Conservation (phyloP, 2,113 vertebrate species). For the Microcebus griseorufus region DNA sequence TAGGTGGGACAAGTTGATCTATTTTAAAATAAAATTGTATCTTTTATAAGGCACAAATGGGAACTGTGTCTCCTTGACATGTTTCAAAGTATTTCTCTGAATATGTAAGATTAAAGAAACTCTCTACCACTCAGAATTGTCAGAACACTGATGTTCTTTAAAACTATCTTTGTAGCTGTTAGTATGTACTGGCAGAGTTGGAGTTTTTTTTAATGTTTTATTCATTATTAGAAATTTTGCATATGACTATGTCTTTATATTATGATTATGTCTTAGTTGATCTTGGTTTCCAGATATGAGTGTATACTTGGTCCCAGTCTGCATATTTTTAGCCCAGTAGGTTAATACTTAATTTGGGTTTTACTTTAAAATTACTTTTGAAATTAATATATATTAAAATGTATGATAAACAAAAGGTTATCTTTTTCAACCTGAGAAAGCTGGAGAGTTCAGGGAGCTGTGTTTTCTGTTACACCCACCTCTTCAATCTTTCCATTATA, state of each 20-base stretch:
- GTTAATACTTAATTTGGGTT: slow-evolving; percentile 27
- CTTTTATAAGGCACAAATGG: slow-evolving; percentile 44
- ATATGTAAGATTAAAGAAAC: slow-evolving; percentile 69
- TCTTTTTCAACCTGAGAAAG: neutral
- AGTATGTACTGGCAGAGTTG: slow-evolving; percentile 35
- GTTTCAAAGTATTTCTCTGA: slow-evolving; percentile 58
- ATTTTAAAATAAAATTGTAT: slow-evolving; percentile 66
- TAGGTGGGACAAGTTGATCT: slow-evolving; percentile 66
- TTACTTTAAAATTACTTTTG: slow-evolving; percentile 41
- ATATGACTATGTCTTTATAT: slow-evolving; percentile 19
- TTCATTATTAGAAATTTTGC: slow-evolving; percentile 43
- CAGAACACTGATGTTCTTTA: slow-evolving; percentile 40
- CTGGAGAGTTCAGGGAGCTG: neutral
- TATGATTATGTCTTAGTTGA: slow-evolving; percentile 38
- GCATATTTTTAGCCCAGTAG: neutral
- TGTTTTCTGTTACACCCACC: neutral
- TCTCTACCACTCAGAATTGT: slow-evolving; percentile 45
- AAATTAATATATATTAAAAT: slow-evolving; percentile 15
- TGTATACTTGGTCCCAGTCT: neutral
- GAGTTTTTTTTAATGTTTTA: slow-evolving; percentile 7
- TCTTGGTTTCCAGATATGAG: neutral
- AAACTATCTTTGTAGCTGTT: slow-evolving; percentile 38
- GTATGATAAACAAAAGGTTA: neutral
- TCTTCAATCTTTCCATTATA: neutral
- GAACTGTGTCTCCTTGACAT: slow-evolving; percentile 54